phyloP scores from a whole-genome alignment of 2,888 invertebrate genomes.

The Hypselothyrea guttata region DNA sequence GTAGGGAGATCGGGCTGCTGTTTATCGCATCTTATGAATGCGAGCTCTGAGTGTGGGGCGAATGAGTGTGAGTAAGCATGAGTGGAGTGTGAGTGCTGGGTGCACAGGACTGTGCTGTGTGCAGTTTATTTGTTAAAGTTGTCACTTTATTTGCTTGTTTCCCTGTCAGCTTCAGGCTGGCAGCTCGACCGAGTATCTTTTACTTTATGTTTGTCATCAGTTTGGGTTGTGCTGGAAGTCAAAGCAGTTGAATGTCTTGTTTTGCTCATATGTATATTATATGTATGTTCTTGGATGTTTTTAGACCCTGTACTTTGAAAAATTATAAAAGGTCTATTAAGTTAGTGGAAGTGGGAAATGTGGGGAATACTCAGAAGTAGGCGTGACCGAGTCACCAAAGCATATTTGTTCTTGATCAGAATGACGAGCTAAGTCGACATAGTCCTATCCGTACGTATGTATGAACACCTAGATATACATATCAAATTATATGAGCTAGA shows the following conservation, averaged over 20 bases:
- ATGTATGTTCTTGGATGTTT: background rate
- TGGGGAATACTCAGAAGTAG: too few species aligned
- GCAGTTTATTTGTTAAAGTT: constrained; percentile 64
- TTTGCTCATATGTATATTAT: constrained; percentile 10
- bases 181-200: constrained; percentile 11
- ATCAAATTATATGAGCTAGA: too few species aligned
- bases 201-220: constrained; percentile 60
- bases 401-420: too few species aligned
- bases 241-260: constrained; percentile 40
- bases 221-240: constrained; percentile 34
- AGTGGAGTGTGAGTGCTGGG: background rate
- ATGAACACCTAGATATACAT: too few species aligned
- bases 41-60: background rate
- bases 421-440: too few species aligned
- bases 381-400: too few species aligned
- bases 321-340: too few species aligned
- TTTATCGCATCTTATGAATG: constrained; percentile 8
- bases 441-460: too few species aligned
- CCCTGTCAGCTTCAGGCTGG: constrained; percentile 28
- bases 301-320: too few species aligned
- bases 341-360: too few species aligned
- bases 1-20: constrained; percentile 4
- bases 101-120: constrained; percentile 17
- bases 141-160: constrained; percentile 52
- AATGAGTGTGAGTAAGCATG: constrained; percentile 4